Percentiles rank a stretch among this genome's conserved stretches.
Evolutionary conservation across 2,797 vertebrate species (phyloP).

Genomic region (Sebastes jordani): DNA sequence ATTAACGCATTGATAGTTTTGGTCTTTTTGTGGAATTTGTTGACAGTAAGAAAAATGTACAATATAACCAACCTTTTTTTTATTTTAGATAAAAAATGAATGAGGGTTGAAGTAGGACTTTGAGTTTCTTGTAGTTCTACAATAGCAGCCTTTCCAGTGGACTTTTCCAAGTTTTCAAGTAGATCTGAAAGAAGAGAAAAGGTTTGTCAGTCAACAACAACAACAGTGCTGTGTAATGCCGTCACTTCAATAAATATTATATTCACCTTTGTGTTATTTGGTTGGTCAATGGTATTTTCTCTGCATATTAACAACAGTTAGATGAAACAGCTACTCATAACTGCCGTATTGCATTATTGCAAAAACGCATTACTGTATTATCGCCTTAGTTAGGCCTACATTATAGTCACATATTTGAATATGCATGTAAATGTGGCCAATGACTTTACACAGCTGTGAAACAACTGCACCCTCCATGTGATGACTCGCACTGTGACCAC

Average conservation of each 20-base stretch:
- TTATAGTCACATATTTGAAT: not conserved
- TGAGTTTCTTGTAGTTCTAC: not conserved
- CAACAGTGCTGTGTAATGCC: not conserved
- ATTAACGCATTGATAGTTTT: not conserved
- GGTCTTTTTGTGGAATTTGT: not conserved
- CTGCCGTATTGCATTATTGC: not conserved
- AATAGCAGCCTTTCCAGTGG: not conserved
- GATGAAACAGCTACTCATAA: not conserved
- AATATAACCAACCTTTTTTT: not conserved
- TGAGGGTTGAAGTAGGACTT: not conserved
- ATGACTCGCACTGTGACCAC: conserved; percentile 14
- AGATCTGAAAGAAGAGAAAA: not conserved
- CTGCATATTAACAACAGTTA: not conserved
- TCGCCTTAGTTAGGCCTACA: not conserved
- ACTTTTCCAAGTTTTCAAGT: not conserved
- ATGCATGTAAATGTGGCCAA: conserved; percentile 1
- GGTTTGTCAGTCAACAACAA: not conserved
- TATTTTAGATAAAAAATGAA: not conserved
- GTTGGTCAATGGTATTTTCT: not conserved
- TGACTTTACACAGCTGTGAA: conserved; percentile 3
- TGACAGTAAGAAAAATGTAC: not conserved
- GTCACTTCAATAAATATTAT: not conserved
- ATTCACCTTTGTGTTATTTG: not conserved
- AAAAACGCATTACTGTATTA: not conserved
- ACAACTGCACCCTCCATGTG: not conserved